These are phyloP conservation scores for Coracopsis vasa DNA, from an alignment of 2,113 vertebrate species.

Conservation along the genomic window DNA sequence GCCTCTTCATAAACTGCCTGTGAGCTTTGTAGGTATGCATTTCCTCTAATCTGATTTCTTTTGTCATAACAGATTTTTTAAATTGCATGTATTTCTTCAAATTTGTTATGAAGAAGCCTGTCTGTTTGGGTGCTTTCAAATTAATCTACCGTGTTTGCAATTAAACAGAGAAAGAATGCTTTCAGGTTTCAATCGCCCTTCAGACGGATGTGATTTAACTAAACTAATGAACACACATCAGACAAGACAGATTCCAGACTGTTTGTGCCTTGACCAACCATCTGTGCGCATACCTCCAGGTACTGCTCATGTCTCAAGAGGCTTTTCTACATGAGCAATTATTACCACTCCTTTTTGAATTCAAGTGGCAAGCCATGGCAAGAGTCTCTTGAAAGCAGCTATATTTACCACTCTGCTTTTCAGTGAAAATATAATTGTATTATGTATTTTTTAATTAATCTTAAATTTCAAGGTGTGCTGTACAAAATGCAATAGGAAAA, in stretches of 20 bases:
- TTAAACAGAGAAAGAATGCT: constrained; percentile 57
- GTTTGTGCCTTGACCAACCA: constrained; percentile 79
- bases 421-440: background rate
- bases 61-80: background rate
- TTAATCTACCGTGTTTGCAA: constrained; percentile 57
- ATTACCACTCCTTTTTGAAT: constrained; percentile 62
- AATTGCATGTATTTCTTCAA: background rate
- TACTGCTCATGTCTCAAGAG: constrained; percentile 82
- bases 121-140: constrained; percentile 48
- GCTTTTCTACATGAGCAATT: constrained; percentile 76
- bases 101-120: background rate
- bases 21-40: background rate
- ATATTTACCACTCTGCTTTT: constrained; percentile 26
- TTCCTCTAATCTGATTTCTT: background rate
- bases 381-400: constrained; percentile 49
- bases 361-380: constrained; percentile 74
- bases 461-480: fast-evolving
- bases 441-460: background rate
- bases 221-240: constrained; percentile 77
- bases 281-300: constrained; percentile 82
- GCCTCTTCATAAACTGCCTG: background rate
- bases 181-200: constrained; percentile 64
- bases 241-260: constrained; percentile 83
- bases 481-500: background rate
- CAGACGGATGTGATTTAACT: constrained; percentile 75